Conservation (phyloP, 2,797 vertebrate species). For the Adelosebastes latens region DNA sequence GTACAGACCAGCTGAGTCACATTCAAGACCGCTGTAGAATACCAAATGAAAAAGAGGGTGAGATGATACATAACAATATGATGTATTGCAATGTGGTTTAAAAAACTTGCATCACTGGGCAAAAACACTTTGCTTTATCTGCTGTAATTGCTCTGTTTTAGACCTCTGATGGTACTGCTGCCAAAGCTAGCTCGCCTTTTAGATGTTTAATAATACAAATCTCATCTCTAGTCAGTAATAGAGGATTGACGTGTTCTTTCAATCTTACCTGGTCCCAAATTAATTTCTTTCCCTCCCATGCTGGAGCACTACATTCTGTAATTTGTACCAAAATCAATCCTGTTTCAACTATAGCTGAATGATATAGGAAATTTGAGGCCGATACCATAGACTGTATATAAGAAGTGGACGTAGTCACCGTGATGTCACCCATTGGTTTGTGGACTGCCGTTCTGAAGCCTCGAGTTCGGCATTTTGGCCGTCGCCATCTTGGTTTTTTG, state of each 20-base stretch:
- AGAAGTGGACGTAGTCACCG: no score
- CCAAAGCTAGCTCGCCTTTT: neutral
- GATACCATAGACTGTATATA: neutral
- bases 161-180: neutral
- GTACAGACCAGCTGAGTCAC: constrained; percentile 35
- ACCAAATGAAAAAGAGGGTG: neutral
- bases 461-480: no score
- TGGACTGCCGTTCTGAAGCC: no score
- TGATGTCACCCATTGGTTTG: no score
- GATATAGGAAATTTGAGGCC: neutral
- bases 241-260: neutral
- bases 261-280: neutral
- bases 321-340: neutral
- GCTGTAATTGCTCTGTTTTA: neutral
- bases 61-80: neutral
- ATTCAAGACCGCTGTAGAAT: neutral
- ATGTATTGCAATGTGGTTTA: neutral
- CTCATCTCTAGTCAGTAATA: neutral
- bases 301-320: neutral
- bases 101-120: neutral
- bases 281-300: neutral
- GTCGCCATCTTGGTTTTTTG: no score
- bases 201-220: constrained; percentile 9
- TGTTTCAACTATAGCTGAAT: neutral
- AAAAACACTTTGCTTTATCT: neutral